These are phyloP conservation scores for Camptogramma bilineatum DNA, from an alignment of 2,888 invertebrate genomes.

Conservation along the genomic window DNA sequence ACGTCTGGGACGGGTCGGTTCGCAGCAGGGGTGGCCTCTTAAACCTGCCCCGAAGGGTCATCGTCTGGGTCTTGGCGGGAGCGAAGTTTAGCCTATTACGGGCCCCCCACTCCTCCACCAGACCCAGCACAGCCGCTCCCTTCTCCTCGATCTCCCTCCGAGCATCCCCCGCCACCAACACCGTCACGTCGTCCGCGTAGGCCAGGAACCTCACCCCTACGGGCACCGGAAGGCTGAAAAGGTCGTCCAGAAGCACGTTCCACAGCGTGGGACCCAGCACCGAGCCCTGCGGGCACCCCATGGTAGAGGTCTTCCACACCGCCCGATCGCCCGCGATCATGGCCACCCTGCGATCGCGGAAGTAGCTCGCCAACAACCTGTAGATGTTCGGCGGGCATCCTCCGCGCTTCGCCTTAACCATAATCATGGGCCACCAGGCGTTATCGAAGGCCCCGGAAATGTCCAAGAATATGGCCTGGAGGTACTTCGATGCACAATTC, in stretches of 20 bases:
- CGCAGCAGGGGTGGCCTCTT: constrained; percentile 9
- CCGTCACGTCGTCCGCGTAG: constrained; percentile 46
- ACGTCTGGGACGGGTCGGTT: not conserved
- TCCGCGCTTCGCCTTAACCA: constrained; percentile 44
- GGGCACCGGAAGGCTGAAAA: constrained; percentile 39
- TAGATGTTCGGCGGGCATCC: constrained; percentile 48
- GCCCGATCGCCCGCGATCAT: not conserved
- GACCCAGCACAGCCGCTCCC: not conserved
- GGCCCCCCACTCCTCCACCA: constrained; percentile 11
- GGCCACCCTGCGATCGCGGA: constrained; percentile 20
- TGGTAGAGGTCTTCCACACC: constrained; percentile 28
- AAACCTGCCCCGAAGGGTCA: constrained; percentile 5
- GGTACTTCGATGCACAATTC: constrained; percentile 32
- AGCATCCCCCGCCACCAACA: constrained; percentile 27
- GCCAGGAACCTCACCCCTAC: constrained; percentile 2
- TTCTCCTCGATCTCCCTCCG: not conserved
- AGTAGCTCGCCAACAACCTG: constrained; percentile 45
- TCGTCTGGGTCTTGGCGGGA: constrained; percentile 10
- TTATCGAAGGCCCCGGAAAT: constrained; percentile 48
- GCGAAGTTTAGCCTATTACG: constrained; percentile 10
- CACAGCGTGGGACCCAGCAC: constrained; percentile 43
- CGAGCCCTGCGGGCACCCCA: constrained; percentile 49
- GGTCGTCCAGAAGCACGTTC: constrained; percentile 47
- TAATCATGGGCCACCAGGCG: constrained; percentile 56
- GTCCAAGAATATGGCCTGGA: constrained; percentile 48